Evolutionary conservation across 2,888 invertebrate genomes (phyloP).

Genomic region (Acrobeloides nanus): DNA sequence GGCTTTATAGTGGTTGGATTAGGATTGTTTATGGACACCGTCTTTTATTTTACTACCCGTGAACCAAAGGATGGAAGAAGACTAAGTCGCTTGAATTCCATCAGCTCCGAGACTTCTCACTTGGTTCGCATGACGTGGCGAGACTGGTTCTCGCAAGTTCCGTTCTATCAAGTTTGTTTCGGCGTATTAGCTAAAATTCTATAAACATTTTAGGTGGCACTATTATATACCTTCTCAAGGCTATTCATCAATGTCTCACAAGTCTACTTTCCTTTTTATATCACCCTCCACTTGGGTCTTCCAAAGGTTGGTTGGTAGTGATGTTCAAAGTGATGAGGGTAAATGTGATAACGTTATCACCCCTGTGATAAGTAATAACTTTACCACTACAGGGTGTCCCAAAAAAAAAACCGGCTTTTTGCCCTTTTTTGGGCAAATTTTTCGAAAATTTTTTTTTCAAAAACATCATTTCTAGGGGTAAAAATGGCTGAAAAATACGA

Average conservation of each 20-base stretch:
- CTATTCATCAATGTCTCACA: constrained; percentile 77
- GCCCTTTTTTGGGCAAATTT: too few relatives aligned
- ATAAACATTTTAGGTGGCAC: constrained; percentile 59
- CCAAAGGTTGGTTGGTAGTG: constrained; percentile 66
- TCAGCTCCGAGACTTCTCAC: constrained; percentile 27
- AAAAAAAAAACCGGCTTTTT: too few relatives aligned
- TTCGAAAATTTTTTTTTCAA: too few relatives aligned
- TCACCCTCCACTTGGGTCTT: constrained; percentile 70
- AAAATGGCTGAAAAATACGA: too few relatives aligned
- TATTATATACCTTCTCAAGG: constrained; percentile 77
- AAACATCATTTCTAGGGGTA: too few relatives aligned
- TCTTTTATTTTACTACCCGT: constrained; percentile 68
- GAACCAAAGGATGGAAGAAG: constrained; percentile 56
- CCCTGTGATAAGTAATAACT: too few relatives aligned
- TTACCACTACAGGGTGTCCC: too few relatives aligned
- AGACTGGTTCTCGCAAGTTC: constrained; percentile 61
- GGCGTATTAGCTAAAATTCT: background rate
- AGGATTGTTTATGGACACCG: constrained; percentile 62
- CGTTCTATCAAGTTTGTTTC: constrained; percentile 58
- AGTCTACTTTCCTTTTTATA: constrained; percentile 76
- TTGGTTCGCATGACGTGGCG: constrained; percentile 54
- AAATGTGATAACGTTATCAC: too few relatives aligned
- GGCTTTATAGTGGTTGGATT: constrained; percentile 63
- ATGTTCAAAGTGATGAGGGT: too few relatives aligned
- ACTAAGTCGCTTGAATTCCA: constrained; percentile 27